Percentiles rank a stretch among this genome's conserved stretches.
These are phyloP conservation scores for Camponotus floridanus DNA, from an alignment of 1,140 invertebrate species.

Conservation along the genomic window DNA sequence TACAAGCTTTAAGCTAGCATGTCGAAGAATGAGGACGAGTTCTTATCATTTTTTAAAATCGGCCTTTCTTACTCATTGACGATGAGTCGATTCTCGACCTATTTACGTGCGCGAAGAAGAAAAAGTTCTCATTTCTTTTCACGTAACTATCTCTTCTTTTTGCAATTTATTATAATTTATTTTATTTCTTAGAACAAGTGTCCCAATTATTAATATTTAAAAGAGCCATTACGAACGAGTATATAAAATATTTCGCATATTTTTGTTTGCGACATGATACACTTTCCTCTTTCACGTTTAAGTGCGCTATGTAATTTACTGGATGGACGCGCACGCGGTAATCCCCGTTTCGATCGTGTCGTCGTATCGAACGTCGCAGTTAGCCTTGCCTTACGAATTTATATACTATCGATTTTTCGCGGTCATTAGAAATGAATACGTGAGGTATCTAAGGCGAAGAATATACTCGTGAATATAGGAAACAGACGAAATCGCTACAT, in stretches of 20 bases:
- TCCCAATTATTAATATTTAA: constrained; percentile 1
- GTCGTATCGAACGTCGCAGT: constrained; percentile 68
- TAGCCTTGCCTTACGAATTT: constrained; percentile 73
- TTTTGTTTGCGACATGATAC: background rate
- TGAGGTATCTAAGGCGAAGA: constrained; percentile 67
- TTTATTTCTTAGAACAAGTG: background rate
- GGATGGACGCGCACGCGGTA: background rate
- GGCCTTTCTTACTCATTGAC: background rate
- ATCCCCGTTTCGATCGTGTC: constrained; percentile 30
- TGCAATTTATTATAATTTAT: constrained; percentile 6
- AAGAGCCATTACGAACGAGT: background rate
- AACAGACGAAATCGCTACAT: constrained; percentile 39
- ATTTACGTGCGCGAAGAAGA: constrained; percentile 7
- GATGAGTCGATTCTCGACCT: constrained; percentile 33
- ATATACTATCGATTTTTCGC: constrained; percentile 72
- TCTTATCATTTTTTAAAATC: constrained; percentile 52
- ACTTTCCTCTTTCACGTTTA: constrained; percentile 4
- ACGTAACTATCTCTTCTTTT: background rate
- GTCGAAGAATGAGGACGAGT: constrained; percentile 42
- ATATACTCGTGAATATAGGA: constrained; percentile 39
- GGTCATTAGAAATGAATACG: constrained; percentile 70
- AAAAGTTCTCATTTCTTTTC: background rate
- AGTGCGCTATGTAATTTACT: constrained; percentile 1
- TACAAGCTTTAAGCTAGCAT: constrained; percentile 27
- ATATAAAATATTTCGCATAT: background rate